Conservation (phyloP, 2,113 vertebrate species). For the Meleagris gallopavo region DNA sequence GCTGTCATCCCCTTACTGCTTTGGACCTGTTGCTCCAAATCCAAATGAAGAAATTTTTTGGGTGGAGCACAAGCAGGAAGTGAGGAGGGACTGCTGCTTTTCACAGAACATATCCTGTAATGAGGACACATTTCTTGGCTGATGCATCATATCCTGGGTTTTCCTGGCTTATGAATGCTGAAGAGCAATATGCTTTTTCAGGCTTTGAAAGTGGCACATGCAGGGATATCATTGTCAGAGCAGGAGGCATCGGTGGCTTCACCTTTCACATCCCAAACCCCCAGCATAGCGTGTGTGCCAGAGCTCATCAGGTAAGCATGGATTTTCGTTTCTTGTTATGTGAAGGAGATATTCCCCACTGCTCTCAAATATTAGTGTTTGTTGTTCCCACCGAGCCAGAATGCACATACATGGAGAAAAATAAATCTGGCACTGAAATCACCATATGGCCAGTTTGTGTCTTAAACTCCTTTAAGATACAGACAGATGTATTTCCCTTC, state of each 20-base stretch:
- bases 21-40: not conserved
- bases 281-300: constrained; percentile 81
- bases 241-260: constrained; percentile 85
- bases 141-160: not conserved
- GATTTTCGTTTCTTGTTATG: not conserved
- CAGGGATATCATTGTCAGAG: constrained; percentile 82
- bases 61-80: not conserved
- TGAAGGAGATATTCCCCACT: not conserved
- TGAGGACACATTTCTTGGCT: not conserved
- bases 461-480: not conserved
- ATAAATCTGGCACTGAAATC: not conserved
- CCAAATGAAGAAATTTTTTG: not conserved
- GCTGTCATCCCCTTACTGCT: not conserved
- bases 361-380: not conserved
- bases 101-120: not conserved
- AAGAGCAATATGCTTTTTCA: constrained; percentile 68
- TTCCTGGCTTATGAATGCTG: not conserved
- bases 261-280: constrained; percentile 80
- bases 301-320: constrained; percentile 80
- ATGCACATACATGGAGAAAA: not conserved
- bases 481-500: not conserved
- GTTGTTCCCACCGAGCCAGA: not conserved
- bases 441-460: not conserved
- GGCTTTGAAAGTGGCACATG: constrained; percentile 85
- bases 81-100: not conserved